Percentiles rank a stretch among this genome's conserved stretches.
These are phyloP conservation scores for Zosterops borbonicus DNA, from an alignment of 2,113 vertebrate species.

Conservation along the genomic window DNA sequence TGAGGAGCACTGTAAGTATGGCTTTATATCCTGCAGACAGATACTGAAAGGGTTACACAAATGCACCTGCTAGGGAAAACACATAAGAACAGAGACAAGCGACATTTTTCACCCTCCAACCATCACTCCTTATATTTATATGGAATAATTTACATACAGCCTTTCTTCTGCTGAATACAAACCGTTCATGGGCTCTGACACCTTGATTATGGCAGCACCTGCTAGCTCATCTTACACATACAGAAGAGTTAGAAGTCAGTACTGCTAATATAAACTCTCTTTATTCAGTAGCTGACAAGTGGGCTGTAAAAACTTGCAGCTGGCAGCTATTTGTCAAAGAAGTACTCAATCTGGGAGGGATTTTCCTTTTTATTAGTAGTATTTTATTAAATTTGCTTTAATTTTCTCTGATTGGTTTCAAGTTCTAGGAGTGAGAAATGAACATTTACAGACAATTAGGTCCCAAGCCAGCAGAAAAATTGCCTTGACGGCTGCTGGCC, in stretches of 20 bases:
- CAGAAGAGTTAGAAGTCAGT: constrained; percentile 33
- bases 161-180: constrained; percentile 34
- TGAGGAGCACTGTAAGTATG: not conserved
- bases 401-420: constrained; percentile 58
- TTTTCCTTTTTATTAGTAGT: constrained; percentile 50
- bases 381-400: constrained; percentile 63
- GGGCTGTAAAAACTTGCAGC: constrained; percentile 49
- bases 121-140: constrained; percentile 16
- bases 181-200: constrained; percentile 2
- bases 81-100: constrained; percentile 13
- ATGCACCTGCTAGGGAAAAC: not conserved
- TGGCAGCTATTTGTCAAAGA: constrained; percentile 50
- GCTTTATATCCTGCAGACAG: not conserved
- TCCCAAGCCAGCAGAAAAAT: constrained; percentile 58
- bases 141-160: constrained; percentile 10
- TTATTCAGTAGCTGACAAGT: constrained; percentile 48
- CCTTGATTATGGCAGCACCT: constrained; percentile 55
- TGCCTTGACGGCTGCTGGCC: constrained; percentile 48
- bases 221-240: constrained; percentile 37
- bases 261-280: constrained; percentile 15
- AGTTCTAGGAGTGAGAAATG: constrained; percentile 26
- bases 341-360: constrained; percentile 26
- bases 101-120: constrained; percentile 18
- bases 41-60: constrained; percentile 1
- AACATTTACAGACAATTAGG: constrained; percentile 67